Base-by-base conservation (phyloP, 1,140 invertebrate species). In the Araneus ventricosus region DNA sequence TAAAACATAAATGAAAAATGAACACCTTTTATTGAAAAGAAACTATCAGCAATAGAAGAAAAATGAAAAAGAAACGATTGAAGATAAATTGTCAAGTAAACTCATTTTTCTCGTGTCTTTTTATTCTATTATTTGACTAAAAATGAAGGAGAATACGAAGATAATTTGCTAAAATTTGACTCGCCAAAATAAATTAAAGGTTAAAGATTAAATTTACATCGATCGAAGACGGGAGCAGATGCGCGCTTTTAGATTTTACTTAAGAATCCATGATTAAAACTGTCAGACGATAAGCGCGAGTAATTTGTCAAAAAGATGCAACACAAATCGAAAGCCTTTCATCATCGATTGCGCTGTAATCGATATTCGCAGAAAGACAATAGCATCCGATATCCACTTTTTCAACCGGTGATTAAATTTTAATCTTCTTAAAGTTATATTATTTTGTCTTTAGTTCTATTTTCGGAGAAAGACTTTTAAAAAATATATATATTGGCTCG, bases 271-370 rank as follows among this genome's bases (percentile, higher is more conserved):
- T 82, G 41, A 82, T 82, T 82, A 82, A 45, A 52, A 52, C 80
- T 82, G 80, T 45, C 80, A 82, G 41, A 52, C 37, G 41, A 82
- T 75, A 82, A 45, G 8, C 41, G 24, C 8, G 41, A 45, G 80
- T 82, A 82, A 82, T 82, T 82, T 82, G 80, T 82, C 80, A 82
- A 45, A 52, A 75, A 75, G 67, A 75, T 75, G 67, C 67, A 20
- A 30, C 67, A 20, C 30, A 75, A 34, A 75, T 75, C 67, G 67
- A 37, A 75, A 34, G 67, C 67, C 67, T 37, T 75, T 75, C 67
- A 34, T 34, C 67, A 75, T 75, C 67, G 67, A 75, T 75, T 75
- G 10, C 67, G 8, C 0, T 30, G 17, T 34, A 75, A 75, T 75
- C 67, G 30, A 75, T 75, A 75, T 75, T 75, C 30, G 2, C 30